A percentile compares a stretch with the other conserved stretches of the same genome.
phyloP scores from a whole-genome alignment of 2,888 invertebrate genomes.

The Seira musarum region DNA sequence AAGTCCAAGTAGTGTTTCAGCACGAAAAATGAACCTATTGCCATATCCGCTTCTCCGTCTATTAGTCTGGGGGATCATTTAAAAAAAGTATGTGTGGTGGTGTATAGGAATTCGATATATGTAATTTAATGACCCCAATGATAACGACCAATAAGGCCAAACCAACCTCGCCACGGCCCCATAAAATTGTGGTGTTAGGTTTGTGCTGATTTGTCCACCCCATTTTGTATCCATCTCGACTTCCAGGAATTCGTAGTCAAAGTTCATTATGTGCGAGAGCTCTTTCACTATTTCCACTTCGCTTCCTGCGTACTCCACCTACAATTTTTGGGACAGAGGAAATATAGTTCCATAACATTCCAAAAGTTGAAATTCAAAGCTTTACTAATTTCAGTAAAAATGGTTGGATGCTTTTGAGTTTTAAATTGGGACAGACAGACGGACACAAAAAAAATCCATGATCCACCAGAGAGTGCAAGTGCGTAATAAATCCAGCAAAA shows the following conservation, averaged over 20 bases:
- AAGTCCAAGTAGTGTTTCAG: slow-evolving; percentile 66
- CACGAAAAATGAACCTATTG: slow-evolving; percentile 68
- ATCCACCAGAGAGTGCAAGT: no score
- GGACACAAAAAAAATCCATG: no score
- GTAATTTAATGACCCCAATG: no score
- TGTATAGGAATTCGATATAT: background rate
- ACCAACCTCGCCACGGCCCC: slow-evolving; percentile 61
- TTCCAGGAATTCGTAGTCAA: slow-evolving; percentile 65
- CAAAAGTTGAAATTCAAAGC: no score
- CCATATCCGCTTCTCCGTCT: slow-evolving; percentile 68
- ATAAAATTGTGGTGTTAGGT: slow-evolving; percentile 54
- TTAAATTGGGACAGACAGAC: no score
- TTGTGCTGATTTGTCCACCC: slow-evolving; percentile 49
- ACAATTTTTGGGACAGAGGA: background rate
- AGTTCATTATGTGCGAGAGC: slow-evolving; percentile 67
- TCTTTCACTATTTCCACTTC: slow-evolving; percentile 68
- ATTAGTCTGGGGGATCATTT: slow-evolving; percentile 49
- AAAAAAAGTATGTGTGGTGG: slow-evolving; percentile 23
- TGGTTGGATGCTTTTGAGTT: no score
- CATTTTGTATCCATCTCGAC: slow-evolving; percentile 61
- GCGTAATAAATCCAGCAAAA: no score
- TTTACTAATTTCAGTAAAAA: no score
- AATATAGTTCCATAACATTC: no score
- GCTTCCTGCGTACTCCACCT: slow-evolving; percentile 67
- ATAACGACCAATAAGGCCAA: no score